Conservation (phyloP, 2,113 vertebrate genomes). For the Castor canadensis region DNA sequence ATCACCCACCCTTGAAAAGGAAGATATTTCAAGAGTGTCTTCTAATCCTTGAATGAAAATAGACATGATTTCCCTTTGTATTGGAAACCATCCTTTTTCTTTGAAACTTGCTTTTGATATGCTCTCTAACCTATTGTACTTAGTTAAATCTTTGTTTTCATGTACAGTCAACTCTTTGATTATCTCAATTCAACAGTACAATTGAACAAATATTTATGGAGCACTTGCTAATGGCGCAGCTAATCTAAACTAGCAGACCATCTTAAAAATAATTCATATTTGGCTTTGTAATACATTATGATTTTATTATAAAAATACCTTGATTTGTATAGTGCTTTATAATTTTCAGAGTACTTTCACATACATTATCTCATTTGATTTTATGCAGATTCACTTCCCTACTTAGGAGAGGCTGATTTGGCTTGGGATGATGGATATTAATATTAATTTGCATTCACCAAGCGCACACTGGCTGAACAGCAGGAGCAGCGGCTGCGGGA, state of each 20-base stretch:
- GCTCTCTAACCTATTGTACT: conserved; percentile 41
- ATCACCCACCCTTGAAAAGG: conserved; percentile 45
- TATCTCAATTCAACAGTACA: conserved; percentile 68
- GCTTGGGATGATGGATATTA: conserved; percentile 78
- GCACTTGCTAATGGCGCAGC: conserved; percentile 48
- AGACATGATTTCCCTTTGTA: conserved; percentile 60
- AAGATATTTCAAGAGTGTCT: conserved; percentile 45
- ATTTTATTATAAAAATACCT: conserved; percentile 73
- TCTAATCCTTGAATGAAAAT: conserved; percentile 32
- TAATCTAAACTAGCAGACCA: conserved; percentile 61
- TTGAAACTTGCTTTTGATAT: conserved; percentile 48
- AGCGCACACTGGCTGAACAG: conserved; percentile 75
- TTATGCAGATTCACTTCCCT: conserved; percentile 75
- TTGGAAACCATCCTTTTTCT: conserved; percentile 36
- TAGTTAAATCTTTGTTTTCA: conserved; percentile 67
- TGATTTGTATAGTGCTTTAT: conserved; percentile 75
- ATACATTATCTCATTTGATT: conserved; percentile 78
- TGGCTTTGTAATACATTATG: conserved; percentile 64
- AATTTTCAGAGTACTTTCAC: conserved; percentile 71
- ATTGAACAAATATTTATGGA: conserved; percentile 74
- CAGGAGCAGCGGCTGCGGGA: conserved; percentile 63
- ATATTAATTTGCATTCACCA: conserved; percentile 78
- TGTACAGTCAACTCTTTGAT: conserved; percentile 63
- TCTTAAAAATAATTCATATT: conserved; percentile 71
- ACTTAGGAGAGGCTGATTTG: conserved; percentile 72